phyloP scores from a whole-genome alignment of 2,113 vertebrate species.

The Laterallus jamaicensis region DNA sequence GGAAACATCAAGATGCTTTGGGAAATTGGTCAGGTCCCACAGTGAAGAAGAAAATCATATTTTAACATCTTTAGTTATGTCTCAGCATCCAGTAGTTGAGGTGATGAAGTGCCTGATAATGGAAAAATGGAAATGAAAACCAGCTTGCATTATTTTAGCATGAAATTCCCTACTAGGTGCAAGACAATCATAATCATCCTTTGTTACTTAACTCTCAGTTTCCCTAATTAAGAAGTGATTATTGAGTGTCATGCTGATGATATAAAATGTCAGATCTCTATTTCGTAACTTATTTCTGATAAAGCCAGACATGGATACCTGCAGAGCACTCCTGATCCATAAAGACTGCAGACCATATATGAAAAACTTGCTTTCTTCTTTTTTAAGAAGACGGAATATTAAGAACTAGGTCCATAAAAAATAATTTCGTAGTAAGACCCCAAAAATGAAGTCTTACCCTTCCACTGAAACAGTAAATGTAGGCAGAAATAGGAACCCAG shows the following conservation, averaged over 20 bases:
- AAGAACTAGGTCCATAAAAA: neutral
- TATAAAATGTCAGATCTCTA: neutral
- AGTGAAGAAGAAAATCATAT: neutral
- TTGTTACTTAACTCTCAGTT: neutral
- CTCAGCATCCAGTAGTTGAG: neutral
- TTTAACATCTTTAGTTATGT: neutral
- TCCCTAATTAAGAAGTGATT: neutral
- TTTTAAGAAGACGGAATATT: neutral
- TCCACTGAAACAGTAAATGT: neutral
- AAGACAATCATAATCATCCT: neutral
- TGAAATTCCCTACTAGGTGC: neutral
- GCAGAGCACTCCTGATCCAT: neutral
- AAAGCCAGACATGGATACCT: neutral
- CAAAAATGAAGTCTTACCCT: neutral
- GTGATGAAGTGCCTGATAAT: neutral
- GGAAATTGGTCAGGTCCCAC: neutral
- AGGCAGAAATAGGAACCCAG: neutral
- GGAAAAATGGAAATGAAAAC: neutral
- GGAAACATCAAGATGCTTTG: neutral
- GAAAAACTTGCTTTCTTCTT: neutral
- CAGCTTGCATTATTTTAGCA: neutral
- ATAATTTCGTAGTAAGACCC: neutral
- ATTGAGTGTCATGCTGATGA: neutral
- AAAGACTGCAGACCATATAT: neutral
- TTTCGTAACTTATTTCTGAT: neutral